Base-by-base conservation (phyloP, 2,797 vertebrate species). In the Molossus alvarezi region DNA sequence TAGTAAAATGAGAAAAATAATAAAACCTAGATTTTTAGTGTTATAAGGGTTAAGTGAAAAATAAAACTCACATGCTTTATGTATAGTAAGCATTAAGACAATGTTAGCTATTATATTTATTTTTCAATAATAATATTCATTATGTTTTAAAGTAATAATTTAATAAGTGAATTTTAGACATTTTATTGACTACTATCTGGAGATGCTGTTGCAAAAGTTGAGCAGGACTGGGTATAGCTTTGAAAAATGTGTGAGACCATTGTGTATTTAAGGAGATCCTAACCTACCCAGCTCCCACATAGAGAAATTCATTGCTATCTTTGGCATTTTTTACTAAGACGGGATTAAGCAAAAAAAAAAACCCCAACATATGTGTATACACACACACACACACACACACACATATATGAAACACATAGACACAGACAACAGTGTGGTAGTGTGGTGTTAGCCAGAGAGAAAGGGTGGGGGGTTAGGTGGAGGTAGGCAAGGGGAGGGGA, bases 221-320 rank as follows among this genome's bases (percentile, higher is more conserved):
- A 88, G 75, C 12, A 75, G 51, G 67, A 79, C 14, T 67, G 71
- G n/a, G 9, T 9, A 18, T 20, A 81, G 27, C 21, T 73, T 95
- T 76, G 76, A 95, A 84, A 85, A 41, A 72, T 13, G 15, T 37
- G 12, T 96, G 65, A 94, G 55, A 58, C 84, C 84, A 94, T 13
- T 84, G 33, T 72, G 33, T 91, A 88, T 92, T 96, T 96, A 91
- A 77, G 55, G 65, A 57, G 17, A 53, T 88, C 69, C 88, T 91
- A 93, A 88, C 51, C 12, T 83, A 94, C 33, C 88, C 51, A 89
- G 14, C 33, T 95, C 45, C 45, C 62, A 87, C 90, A 79, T 65
- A 86, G 84, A 95, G 85, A 96, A 79, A 86, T 69, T 33, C 76
- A 76, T 94, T 94, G 96, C 87, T 96, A 75, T 0, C 13, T 14